Base-by-base conservation (phyloP, 2,888 invertebrate genomes). In the Entomobrya proxima region DNA sequence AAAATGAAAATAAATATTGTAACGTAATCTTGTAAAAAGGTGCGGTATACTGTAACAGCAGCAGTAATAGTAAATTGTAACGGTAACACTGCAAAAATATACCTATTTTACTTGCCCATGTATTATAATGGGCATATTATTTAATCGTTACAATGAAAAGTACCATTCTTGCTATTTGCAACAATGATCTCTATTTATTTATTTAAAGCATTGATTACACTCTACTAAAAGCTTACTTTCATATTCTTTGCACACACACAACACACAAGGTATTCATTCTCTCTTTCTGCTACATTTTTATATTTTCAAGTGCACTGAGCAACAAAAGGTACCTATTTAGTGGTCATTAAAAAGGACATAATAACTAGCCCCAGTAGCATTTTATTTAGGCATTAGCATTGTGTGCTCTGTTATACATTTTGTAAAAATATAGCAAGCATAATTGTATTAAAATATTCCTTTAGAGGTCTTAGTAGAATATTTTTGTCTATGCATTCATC, bases 191-290 rank as follows among this genome's bases (percentile, higher is more conserved):
- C 32, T 32, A n/a, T 64, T 64, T 64, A 64, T 64, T 64, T 61
- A 61, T 61, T 64, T 64, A 64, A 64, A 64, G 35, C 64, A 64
- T 35, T 64, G 35, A 64, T 64, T 64, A 37, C n/a, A n/a, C n/a
- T 35, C 18, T 47, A 47, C 13, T 3, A 7, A 47, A 11, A 15
- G n/a, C 15, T 47, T 15, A 47, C 47, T 47, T 47, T 47, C 47
- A 5, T 47, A 47, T 47, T 47, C 47, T 2, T 47, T 55, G 27
- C 7, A 55, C 58, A 58, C 2, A 50, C 18, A 50, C 6, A n/a
- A 13, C 6, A 13, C 5, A n/a, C 2, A 32, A 32, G 58, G n/a
- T n/a, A n/a, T n/a, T n/a, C 5, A 58, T 58, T 18, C 50, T 21
- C 32, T n/a, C 64, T 21, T 37, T 35, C 21, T 18, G 3, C 47